Evolutionary conservation across 2,888 invertebrate genomes (phyloP).

Genomic region (Campoplex nolae): DNA sequence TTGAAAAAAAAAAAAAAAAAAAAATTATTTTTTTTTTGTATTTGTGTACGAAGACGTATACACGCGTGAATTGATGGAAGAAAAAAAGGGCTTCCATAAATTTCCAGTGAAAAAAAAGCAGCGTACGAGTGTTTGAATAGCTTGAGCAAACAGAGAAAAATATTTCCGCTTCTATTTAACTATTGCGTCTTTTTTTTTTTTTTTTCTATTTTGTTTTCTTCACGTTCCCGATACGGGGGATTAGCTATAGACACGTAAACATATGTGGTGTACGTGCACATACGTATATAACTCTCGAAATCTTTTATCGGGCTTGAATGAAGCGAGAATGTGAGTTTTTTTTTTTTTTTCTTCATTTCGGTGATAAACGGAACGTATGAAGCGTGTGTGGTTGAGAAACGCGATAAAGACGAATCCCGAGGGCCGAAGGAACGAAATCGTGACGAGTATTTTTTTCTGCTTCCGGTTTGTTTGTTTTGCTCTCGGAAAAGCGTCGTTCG

Average conservation of each 20-base stretch:
- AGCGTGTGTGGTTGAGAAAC: conserved; percentile 40
- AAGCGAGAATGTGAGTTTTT: conserved; percentile 31
- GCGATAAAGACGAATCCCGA: conserved; percentile 48
- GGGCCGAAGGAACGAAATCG: not conserved
- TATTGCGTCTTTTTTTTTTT: conserved; percentile 14
- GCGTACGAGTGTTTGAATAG: conserved; percentile 32
- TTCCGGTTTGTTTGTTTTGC: conserved; percentile 2
- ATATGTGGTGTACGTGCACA: not conserved
- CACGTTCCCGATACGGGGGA: conserved; percentile 17
- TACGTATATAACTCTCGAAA: not conserved
- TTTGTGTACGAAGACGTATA: not conserved
- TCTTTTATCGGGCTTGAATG: conserved; percentile 47
- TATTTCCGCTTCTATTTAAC: not conserved
- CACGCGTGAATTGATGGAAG: not conserved
- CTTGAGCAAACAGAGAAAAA: conserved; percentile 39
- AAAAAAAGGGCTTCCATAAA: not conserved
- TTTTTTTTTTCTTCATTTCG: conserved; percentile 8
- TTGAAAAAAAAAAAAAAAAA: not conserved
- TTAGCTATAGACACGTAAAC: conserved; percentile 15
- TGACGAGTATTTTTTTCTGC: not conserved
- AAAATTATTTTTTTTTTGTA: too few species aligned
- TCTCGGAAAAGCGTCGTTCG: not conserved
- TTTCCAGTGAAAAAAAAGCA: not conserved
- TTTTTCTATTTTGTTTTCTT: conserved; percentile 16
- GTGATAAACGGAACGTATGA: conserved; percentile 27